phyloP scores from a whole-genome alignment of 1,140 invertebrate species.

The Paraescarpia echinospica region DNA sequence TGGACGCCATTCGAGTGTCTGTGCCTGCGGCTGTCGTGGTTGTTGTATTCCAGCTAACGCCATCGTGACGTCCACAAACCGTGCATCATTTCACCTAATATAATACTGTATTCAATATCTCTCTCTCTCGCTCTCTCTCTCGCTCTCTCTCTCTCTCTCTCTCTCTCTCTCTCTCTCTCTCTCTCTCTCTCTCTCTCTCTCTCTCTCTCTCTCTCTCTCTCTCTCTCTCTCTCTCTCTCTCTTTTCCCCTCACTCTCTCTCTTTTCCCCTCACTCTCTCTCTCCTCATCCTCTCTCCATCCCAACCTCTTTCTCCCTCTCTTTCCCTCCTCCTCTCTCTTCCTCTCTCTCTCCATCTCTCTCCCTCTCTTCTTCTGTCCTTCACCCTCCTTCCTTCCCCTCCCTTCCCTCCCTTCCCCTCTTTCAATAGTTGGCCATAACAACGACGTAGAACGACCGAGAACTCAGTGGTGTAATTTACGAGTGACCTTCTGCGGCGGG shows the following conservation, averaged over 20 bases:
- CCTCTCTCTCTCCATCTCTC: not conserved
- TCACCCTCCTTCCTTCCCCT: not conserved
- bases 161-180: conserved; percentile 17
- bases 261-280: not conserved
- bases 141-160: too few relatives aligned
- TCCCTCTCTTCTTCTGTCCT: not conserved
- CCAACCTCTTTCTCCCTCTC: not conserved
- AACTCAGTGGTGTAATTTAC: not conserved
- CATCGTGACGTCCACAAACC: too few relatives aligned
- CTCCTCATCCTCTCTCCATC: not conserved
- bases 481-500: not conserved
- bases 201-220: conserved; percentile 16
- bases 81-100: too few relatives aligned
- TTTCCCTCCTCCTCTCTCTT: not conserved
- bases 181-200: conserved; percentile 20
- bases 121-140: too few relatives aligned
- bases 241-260: not conserved
- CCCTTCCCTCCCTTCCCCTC: too few relatives aligned
- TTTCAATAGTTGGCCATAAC: not conserved
- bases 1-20: too few relatives aligned
- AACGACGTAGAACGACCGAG: not conserved
- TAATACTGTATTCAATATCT: too few relatives aligned
- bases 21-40: too few relatives aligned
- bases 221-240: conserved; percentile 10
- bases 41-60: too few relatives aligned